Percentiles rank a stretch among this genome's conserved stretches.
These are phyloP conservation scores for Ibidorhyncha struthersii DNA, from an alignment of 2,113 vertebrate genomes.

Conservation along the genomic window DNA sequence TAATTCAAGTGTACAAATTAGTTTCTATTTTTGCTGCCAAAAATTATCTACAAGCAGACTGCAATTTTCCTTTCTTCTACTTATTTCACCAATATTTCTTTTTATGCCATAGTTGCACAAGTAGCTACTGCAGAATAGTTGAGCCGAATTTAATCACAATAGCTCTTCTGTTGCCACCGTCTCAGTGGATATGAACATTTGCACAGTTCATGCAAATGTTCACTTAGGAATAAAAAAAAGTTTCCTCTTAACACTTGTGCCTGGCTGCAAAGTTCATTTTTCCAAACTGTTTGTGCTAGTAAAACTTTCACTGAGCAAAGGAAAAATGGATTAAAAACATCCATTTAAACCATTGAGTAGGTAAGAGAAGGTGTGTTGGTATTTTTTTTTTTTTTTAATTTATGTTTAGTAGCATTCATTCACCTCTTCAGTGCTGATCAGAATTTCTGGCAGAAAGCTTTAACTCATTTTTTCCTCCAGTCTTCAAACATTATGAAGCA, in stretches of 20 bases:
- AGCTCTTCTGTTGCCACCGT: neutral
- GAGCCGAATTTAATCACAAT: neutral
- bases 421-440: neutral
- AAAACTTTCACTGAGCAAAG: neutral
- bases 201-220: neutral
- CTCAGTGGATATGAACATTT: neutral
- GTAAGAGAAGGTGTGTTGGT: neutral
- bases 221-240: neutral
- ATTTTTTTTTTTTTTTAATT: neutral
- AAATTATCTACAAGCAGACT: neutral
- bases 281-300: neutral
- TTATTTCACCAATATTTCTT: neutral
- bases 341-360: neutral
- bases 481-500: neutral
- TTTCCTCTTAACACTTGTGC: neutral
- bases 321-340: neutral
- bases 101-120: neutral
- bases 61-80: neutral
- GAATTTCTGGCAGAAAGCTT: slow-evolving; percentile 15
- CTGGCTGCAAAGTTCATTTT: neutral
- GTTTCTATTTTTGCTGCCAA: neutral
- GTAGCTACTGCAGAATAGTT: neutral
- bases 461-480: neutral
- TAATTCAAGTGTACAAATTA: neutral
- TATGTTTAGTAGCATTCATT: neutral